Evolutionary conservation across 2,797 vertebrate species (phyloP).

Genomic region (Xyrichtys novacula): DNA sequence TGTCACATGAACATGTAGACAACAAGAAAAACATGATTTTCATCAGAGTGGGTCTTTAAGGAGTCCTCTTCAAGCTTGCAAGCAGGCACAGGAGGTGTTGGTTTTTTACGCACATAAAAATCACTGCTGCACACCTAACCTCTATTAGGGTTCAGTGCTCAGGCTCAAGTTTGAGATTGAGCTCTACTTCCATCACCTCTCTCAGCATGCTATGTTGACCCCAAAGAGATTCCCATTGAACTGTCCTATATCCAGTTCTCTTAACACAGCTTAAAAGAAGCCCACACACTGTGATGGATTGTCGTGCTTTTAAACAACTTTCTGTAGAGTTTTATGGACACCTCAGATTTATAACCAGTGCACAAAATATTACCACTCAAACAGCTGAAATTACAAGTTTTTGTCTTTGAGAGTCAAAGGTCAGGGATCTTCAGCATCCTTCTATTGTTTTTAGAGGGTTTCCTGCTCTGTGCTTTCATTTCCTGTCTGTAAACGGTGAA

Average conservation of each 20-base stretch:
- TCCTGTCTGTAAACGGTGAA: slow-evolving; percentile 43
- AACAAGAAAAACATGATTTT: too few relatives aligned
- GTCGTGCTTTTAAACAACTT: neutral
- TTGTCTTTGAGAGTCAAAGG: slow-evolving; percentile 55
- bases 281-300: neutral
- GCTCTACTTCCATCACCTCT: neutral
- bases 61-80: too few relatives aligned
- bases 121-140: too few relatives aligned
- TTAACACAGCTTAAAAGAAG: neutral
- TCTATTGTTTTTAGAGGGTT: slow-evolving; percentile 72
- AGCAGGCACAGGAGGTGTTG: too few relatives aligned
- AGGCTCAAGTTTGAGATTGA: neutral
- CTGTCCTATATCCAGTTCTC: neutral
- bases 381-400: slow-evolving; percentile 50
- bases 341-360: neutral
- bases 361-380: slow-evolving; percentile 21
- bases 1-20: too few relatives aligned
- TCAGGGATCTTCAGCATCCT: slow-evolving; percentile 75
- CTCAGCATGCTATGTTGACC: neutral
- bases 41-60: too few relatives aligned
- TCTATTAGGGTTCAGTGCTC: too few relatives aligned
- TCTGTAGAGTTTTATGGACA: neutral
- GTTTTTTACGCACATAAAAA: too few relatives aligned
- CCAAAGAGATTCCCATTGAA: neutral
- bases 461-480: slow-evolving; percentile 58